These are phyloP conservation scores for Eristalis pertinax DNA, from an alignment of 2,888 invertebrate species.

Conservation along the genomic window DNA sequence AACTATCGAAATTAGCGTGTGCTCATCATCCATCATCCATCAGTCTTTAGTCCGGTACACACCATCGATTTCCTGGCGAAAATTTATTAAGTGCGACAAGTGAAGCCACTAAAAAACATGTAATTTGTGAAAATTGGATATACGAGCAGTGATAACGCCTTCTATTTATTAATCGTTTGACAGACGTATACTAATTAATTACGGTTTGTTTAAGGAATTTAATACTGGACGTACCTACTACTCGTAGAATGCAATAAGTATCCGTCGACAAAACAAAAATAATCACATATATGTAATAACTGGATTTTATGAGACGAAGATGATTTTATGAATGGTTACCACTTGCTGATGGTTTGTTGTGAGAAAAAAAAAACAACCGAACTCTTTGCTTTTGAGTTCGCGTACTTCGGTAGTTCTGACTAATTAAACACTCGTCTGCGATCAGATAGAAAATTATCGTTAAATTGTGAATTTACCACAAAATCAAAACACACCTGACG, in stretches of 20 bases:
- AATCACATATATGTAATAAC: slow-evolving; percentile 50
- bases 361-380: neutral
- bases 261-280: neutral
- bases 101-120: slow-evolving; percentile 41
- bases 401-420: neutral
- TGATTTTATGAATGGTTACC: slow-evolving; percentile 32
- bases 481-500: neutral
- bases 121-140: slow-evolving; percentile 51
- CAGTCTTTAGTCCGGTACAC: neutral
- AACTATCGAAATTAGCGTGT: slow-evolving; percentile 44
- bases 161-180: slow-evolving; percentile 79
- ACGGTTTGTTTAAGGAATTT: slow-evolving; percentile 80
- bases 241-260: slow-evolving; percentile 42
- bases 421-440: slow-evolving; percentile 1
- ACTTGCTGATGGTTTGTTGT: slow-evolving; percentile 1
- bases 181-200: slow-evolving; percentile 82
- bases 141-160: slow-evolving; percentile 61
- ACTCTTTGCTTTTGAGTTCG: neutral
- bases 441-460: slow-evolving; percentile 11
- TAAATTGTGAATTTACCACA: slow-evolving; percentile 11
- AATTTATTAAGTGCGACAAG: slow-evolving; percentile 33
- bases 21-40: slow-evolving; percentile 5
- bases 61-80: slow-evolving; percentile 21
- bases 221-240: slow-evolving; percentile 35
- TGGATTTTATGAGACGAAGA: slow-evolving; percentile 37